phyloP scores from a whole-genome alignment of 2,113 vertebrate genomes.

The Entomyzon cyanotis region DNA sequence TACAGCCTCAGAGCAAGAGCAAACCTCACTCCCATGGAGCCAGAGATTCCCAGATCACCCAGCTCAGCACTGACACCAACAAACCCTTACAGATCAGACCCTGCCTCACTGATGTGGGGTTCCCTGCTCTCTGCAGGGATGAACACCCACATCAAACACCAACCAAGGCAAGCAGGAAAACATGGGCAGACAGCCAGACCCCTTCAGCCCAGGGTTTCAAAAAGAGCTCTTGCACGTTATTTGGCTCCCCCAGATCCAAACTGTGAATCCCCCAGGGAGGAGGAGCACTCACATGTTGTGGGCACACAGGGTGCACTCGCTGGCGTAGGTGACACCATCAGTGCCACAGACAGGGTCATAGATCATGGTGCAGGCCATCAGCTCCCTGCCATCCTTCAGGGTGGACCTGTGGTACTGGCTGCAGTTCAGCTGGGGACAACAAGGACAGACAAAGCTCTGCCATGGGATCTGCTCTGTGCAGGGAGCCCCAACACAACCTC shows the following conservation, averaged over 20 bases:
- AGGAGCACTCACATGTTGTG: constrained; percentile 10
- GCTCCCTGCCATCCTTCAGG: rapidly evolving
- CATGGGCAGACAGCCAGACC: rapidly evolving
- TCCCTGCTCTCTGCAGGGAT: background rate
- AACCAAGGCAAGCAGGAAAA: background rate
- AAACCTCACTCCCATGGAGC: rapidly evolving
- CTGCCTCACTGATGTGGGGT: background rate
- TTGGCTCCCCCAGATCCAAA: background rate
- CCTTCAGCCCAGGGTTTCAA: background rate
- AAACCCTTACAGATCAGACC: background rate
- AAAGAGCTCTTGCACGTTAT: background rate
- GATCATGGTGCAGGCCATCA: constrained; percentile 24
- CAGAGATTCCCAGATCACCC: background rate
- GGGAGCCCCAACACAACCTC: background rate
- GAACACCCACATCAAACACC: rapidly evolving
- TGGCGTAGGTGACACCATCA: constrained; percentile 24
- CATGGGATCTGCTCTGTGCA: background rate
- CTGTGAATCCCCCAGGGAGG: background rate
- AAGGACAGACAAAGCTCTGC: background rate
- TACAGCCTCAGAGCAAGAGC: background rate
- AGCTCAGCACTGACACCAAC: background rate
- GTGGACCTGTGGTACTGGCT: background rate
- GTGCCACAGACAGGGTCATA: background rate
- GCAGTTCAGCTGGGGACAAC: constrained; percentile 32
- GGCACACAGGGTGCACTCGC: constrained; percentile 15